Evolutionary conservation across 1,140 invertebrate species (phyloP).

Genomic region (Brachionus manjavacas): DNA sequence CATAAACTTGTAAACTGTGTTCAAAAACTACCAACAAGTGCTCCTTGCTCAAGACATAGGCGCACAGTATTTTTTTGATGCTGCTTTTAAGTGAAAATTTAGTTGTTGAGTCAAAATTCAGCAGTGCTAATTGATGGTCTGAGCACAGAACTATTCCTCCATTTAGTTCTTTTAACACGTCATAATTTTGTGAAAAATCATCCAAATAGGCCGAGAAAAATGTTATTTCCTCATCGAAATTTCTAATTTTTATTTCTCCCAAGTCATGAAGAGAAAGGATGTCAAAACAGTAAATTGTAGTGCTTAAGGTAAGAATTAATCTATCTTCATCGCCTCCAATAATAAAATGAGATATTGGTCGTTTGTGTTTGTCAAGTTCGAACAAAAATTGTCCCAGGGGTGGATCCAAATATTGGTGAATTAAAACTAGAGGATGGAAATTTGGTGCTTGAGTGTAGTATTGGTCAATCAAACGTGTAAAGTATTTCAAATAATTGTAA

Average conservation of each 20-base stretch:
- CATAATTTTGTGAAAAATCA: not conserved
- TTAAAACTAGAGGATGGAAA: conserved; percentile 50
- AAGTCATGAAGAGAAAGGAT: not conserved
- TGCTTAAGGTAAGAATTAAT: conserved; percentile 19
- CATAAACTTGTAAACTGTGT: not conserved
- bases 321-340: not conserved
- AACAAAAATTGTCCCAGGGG: not conserved
- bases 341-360: not conserved
- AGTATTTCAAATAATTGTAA: conserved; percentile 48
- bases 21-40: not conserved
- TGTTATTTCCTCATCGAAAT: not conserved
- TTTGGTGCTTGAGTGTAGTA: conserved; percentile 49
- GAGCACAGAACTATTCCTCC: not conserved
- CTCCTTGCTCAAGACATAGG: not conserved
- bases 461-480: conserved; percentile 50
- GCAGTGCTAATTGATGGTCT: not conserved
- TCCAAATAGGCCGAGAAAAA: not conserved
- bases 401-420: conserved; percentile 50
- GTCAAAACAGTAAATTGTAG: not conserved
- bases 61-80: not conserved
- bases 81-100: not conserved
- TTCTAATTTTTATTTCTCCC: not conserved
- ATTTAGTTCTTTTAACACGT: not conserved
- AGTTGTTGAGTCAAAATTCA: not conserved
- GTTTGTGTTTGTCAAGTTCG: not conserved